phyloP scores from a whole-genome alignment of 2,797 vertebrate species.

The Pangasius mekongensis region DNA sequence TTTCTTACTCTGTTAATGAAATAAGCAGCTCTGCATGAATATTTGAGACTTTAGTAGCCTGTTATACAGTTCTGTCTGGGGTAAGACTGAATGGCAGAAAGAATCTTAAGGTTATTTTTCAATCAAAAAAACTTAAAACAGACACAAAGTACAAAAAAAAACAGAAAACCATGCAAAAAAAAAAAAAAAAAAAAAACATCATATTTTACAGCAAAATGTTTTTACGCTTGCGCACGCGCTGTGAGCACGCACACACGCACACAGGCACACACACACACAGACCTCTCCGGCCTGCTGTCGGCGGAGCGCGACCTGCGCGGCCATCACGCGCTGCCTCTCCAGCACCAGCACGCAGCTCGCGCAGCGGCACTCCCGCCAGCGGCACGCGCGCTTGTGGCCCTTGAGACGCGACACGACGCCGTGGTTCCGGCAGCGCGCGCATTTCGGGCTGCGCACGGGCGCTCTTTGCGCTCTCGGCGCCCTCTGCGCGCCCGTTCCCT shows the following conservation, averaged over 20 bases:
- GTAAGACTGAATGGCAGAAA: neutral
- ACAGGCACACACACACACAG: slow-evolving; percentile 33
- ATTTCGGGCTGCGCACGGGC: slow-evolving; percentile 71
- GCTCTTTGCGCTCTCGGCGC: slow-evolving; percentile 47
- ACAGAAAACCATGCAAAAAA: neutral
- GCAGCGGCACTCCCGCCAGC: slow-evolving; percentile 79
- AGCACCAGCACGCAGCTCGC: slow-evolving; percentile 80
- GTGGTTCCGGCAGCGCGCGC: slow-evolving; percentile 74
- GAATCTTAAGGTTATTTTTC: neutral
- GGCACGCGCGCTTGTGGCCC: slow-evolving; percentile 81
- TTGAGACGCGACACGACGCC: slow-evolving; percentile 77
- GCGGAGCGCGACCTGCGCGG: slow-evolving; percentile 80
- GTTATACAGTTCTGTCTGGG: neutral
- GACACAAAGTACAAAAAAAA: neutral
- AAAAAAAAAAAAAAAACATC: neutral
- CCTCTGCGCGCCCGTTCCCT: slow-evolving; percentile 62
- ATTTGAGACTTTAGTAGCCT: neutral
- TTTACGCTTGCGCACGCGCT: neutral
- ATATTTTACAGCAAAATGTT: neutral
- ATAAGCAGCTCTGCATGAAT: slow-evolving; percentile 58
- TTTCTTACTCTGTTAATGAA: slow-evolving; percentile 74
- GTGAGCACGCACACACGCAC: neutral
- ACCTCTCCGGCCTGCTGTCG: slow-evolving; percentile 76
- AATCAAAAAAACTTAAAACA: too few relatives aligned
- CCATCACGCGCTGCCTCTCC: slow-evolving; percentile 83